Evolutionary conservation across 2,888 invertebrate species (phyloP).

Genomic region (Amblyteles armatorius): DNA sequence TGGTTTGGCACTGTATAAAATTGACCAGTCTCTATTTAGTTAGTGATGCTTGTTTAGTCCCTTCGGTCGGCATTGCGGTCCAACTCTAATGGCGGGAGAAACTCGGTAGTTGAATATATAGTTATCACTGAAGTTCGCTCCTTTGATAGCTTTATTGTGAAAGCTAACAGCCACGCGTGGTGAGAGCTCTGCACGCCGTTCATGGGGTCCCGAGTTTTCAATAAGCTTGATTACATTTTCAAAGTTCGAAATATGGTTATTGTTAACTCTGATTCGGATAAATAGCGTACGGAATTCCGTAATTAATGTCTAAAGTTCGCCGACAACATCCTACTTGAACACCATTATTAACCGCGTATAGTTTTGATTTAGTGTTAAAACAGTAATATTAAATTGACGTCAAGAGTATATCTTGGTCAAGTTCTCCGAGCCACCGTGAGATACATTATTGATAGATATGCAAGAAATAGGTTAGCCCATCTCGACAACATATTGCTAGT

Average conservation of each 20-base stretch:
- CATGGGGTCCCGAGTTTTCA: background rate
- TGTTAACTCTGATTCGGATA: background rate
- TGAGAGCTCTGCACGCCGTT: background rate
- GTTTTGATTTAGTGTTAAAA: slow-evolving; percentile 3
- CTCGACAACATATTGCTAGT: slow-evolving; percentile 57
- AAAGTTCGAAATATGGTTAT: background rate
- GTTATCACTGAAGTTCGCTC: slow-evolving; percentile 14
- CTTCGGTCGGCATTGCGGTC: slow-evolving; percentile 11
- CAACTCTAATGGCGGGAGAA: slow-evolving; percentile 16
- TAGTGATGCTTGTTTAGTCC: slow-evolving; percentile 21
- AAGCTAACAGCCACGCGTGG: background rate
- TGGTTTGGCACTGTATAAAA: background rate
- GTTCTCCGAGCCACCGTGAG: slow-evolving; percentile 7
- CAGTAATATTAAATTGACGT: background rate
- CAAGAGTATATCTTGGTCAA: slow-evolving; percentile 8
- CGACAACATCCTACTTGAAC: background rate
- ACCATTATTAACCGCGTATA: background rate
- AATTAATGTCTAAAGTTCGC: background rate
- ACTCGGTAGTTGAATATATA: slow-evolving; percentile 14
- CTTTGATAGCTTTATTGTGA: slow-evolving; percentile 10
- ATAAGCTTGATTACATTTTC: slow-evolving; percentile 9
- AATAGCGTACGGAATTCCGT: background rate
- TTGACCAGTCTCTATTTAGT: background rate
- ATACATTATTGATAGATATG: slow-evolving; percentile 21
- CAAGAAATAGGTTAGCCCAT: slow-evolving; percentile 47